These are phyloP conservation scores for Lithobius niger DNA, from an alignment of 1,140 invertebrate genomes.

Conservation along the genomic window DNA sequence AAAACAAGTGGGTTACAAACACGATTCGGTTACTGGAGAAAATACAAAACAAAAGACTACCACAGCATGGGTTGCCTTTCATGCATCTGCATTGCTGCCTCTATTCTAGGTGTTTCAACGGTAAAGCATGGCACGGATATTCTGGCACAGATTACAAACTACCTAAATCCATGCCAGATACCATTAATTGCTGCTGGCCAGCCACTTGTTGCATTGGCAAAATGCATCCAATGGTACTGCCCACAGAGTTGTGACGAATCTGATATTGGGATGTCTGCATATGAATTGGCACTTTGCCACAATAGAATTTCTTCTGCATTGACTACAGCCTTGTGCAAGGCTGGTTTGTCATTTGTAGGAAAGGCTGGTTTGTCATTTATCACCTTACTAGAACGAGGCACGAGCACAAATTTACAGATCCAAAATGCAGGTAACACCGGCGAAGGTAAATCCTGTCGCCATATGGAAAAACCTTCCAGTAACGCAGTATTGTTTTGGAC, in stretches of 20 bases:
- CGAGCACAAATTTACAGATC: conserved; percentile 15
- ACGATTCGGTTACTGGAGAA: background rate
- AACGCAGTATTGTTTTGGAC: conserved; percentile 10
- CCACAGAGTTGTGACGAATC: conserved; percentile 18
- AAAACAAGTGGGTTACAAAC: background rate
- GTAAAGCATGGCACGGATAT: conserved; percentile 19
- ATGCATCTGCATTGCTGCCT: conserved; percentile 12
- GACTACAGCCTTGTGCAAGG: conserved; percentile 8
- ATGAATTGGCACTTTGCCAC: conserved; percentile 18
- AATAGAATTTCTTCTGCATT: conserved; percentile 21
- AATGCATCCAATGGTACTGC: conserved; percentile 22
- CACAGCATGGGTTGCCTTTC: background rate
- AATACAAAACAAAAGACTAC: background rate
- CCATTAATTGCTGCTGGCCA: conserved; percentile 17
- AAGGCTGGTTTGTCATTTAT: conserved; percentile 12
- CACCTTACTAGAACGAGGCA: conserved; percentile 13
- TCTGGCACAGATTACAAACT: conserved; percentile 13
- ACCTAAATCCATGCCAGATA: conserved; percentile 20
- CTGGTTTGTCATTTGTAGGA: background rate
- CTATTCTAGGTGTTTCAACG: conserved; percentile 13
- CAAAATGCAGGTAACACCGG: background rate
- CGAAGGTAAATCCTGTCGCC: background rate
- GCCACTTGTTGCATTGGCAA: conserved; percentile 21
- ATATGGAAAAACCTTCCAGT: conserved; percentile 17
- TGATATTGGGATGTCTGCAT: conserved; percentile 22